Base-by-base conservation (phyloP, 2,113 vertebrate species). In the Leuciscus idus region DNA sequence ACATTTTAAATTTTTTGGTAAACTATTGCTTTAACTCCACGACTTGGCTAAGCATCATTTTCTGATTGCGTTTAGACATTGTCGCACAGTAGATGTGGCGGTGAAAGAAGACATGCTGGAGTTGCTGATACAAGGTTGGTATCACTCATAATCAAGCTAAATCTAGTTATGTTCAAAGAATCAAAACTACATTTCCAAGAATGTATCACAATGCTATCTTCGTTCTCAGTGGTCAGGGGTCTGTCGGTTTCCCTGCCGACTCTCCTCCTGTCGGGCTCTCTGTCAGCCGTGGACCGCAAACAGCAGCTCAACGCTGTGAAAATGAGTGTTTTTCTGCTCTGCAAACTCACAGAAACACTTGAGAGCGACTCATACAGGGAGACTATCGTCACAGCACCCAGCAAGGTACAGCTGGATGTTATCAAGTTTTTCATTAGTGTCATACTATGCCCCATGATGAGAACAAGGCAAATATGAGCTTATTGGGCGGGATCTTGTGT, bases 311-410 rank as follows among this genome's bases (percentile, higher is more conserved):
- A 95, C 1, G 93, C 95, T 2, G 95, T 99, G 9, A 99, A 99
- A 92, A 99, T 99, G 98, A 97, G 96, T 30, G 96, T 97, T 74
- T 99, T 97, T 82, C 90, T 97, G 81, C 94, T 99, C 61, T 94
- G 95, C 85, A 96, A 96, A 87, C 93, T 99, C 50, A 77, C 95
- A 52, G 96, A 98, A 62, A 93, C 89, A 21, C 96, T 99, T 80
- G 98, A 99, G 93, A 95, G 91, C 6, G 93, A 96, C 83, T 92
- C 92, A 4, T 94, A 84, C 86, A 96, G 95, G 85, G 95, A 89
- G 75, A 90, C 85, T 59, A 92, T 96, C 4, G 43, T 94, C 76
- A 95, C 88, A 55, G 96, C 91, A 79, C 94, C 91, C 87, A 95
- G 87, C 79, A 96, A 91, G 92, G 93, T 91, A 94, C 85, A 55